Percentiles rank a stretch among this genome's conserved stretches.
Evolutionary conservation across 2,113 vertebrate genomes (phyloP).

Genomic region (Neolamprologus longior): DNA sequence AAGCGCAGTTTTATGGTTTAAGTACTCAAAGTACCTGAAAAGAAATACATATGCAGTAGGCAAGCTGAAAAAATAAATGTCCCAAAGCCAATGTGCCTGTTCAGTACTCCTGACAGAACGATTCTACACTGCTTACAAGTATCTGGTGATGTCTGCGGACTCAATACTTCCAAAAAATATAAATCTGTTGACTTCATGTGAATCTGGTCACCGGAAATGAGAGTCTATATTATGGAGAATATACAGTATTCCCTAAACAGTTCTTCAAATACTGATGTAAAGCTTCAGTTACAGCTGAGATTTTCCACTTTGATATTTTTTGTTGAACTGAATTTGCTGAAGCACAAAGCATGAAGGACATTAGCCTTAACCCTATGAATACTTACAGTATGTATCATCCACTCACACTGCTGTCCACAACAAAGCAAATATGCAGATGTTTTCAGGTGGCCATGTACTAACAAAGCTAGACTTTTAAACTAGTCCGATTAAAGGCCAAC

Average conservation of each 20-base stretch:
- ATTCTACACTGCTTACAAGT: background rate
- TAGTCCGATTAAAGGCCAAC: background rate
- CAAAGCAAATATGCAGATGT: background rate
- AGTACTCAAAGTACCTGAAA: background rate
- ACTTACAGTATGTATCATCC: background rate
- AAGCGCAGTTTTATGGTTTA: background rate
- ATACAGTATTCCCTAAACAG: background rate
- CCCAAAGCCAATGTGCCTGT: background rate
- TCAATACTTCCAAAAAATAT: background rate
- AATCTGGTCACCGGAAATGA: background rate
- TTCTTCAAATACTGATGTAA: background rate
- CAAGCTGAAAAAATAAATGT: background rate
- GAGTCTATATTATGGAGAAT: background rate
- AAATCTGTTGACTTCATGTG: background rate
- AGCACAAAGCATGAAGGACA: background rate
- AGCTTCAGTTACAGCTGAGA: background rate
- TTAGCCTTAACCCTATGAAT: background rate
- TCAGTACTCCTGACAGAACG: background rate
- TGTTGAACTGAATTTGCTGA: background rate
- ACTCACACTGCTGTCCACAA: background rate
- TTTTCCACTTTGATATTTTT: background rate
- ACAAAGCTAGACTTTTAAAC: background rate
- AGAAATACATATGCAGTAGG: background rate
- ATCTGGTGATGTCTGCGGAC: background rate
- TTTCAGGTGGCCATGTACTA: background rate